Base-by-base conservation (phyloP, 2,113 vertebrate species). In the Steatornis caripensis region DNA sequence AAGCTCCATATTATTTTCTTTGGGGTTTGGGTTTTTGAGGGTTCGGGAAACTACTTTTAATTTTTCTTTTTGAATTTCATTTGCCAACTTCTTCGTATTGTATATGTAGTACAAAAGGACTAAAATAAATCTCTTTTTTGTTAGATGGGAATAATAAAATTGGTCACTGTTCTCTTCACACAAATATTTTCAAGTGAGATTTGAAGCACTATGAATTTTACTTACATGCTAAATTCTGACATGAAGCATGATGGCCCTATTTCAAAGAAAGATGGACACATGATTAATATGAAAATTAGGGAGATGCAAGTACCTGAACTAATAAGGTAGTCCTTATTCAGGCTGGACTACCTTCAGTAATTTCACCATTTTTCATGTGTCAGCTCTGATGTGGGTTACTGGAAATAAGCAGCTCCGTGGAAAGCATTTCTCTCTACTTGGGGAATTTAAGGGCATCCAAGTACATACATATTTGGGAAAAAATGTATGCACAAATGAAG, bases 231-330 rank as follows among this genome's bases (percentile, higher is more conserved):
- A 97, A 98, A 98, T 98, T 97, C 97, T 98, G 98, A 98, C 98
- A 93, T 97, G 97, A 98, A 98, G 97, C 98, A 98, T 98, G 96
- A 98, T 98, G 89, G 97, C 97, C 98, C 98, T 98, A 98, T 98
- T 98, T 98, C 98, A 97, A 98, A 98, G 96, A 96, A 98, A 98
- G 98, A 98, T 98, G 98, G 98, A 98, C 98, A 98, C 97, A 98
- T 99, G 99, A 99, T 99, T 99, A 99, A 99, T 99, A 99, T 99
- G 98, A 99, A 99, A 99, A 99, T 99, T 99, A 99, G 98, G 98
- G 98, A 98, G 98, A 99, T 95, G 98, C 99, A 99, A 99, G 98
- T 99, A 99, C 99, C 99, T 99, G 99, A 99, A 99, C 99, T 99
- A 99, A 99, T 99, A 99, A 99, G 99, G 98, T 99, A 98, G 98